These are phyloP conservation scores for Vesta saturnalis DNA, from an alignment of 2,888 invertebrate genomes.

Conservation along the genomic window DNA sequence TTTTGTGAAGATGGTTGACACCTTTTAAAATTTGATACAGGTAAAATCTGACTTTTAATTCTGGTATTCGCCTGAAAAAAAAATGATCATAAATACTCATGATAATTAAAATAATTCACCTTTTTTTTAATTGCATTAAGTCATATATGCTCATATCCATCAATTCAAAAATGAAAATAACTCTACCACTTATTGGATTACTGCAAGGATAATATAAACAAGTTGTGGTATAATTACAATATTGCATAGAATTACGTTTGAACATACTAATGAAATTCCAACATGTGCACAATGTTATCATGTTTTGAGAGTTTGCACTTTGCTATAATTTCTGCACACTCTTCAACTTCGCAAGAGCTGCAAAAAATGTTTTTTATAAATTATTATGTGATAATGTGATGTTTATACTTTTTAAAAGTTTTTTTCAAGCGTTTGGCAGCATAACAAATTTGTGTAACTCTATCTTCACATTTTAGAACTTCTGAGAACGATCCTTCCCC, in stretches of 20 bases:
- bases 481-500: conserved; percentile 78
- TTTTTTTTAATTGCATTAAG: conserved; percentile 66
- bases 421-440: conserved; percentile 74
- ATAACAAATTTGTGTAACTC: conserved; percentile 64
- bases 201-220: conserved; percentile 56
- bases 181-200: conserved; percentile 67
- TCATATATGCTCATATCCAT: conserved; percentile 79
- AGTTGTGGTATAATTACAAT: conserved; percentile 28
- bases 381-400: conserved; percentile 15
- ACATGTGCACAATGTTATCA: conserved; percentile 70
- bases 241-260: conserved; percentile 36
- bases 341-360: conserved; percentile 62
- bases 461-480: conserved; percentile 72
- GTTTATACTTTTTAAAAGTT: conserved; percentile 66
- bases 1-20: conserved; percentile 70
- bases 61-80: conserved; percentile 62
- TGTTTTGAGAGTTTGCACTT: conserved; percentile 69
- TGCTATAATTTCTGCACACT: conserved; percentile 70
- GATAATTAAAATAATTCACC: conserved; percentile 49
- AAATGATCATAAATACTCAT: no score
- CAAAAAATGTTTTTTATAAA: conserved; percentile 42
- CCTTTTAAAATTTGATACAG: conserved; percentile 71
- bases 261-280: conserved; percentile 72
- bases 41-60: conserved; percentile 66
- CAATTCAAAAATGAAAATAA: conserved; percentile 72